Base-by-base conservation (phyloP, 2,888 invertebrate species). In the Athalia circularis region DNA sequence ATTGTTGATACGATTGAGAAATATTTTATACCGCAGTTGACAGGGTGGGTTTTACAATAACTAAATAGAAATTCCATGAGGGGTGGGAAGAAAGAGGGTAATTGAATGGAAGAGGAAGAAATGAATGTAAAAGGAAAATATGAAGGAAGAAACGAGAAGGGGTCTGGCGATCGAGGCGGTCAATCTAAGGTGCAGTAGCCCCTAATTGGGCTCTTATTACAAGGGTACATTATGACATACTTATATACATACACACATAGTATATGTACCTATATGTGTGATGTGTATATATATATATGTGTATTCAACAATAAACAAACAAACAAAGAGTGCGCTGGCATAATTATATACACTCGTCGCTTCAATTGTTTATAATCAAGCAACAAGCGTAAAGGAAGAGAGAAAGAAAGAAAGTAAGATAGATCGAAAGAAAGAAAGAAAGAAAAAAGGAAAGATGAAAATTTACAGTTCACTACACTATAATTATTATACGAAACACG, bases 1-100 rank as follows among this genome's bases (percentile, higher is more conserved):
- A 89, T 89, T 89, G 89, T 90, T 90, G 88, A 90, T 89, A 88
- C 87, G 89, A 90, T 90, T 89, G 88, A 89, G 87, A 89, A 89
- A 90, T 90, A 90, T 90, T 90, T 90, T 90, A 89, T 90, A 90
- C 88, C 59, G 45, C 64, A 89, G 88, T 88, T 89, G 88, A 88
- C 83, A 81, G 81, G 76, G 80, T 57, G 43, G 61, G 76, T 50
- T 52, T 68, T 68, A 67, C 67, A 67, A 7, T n/a, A 67, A 5
- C 48, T 45, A n/a, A 67, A 50, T 15, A 8, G 9, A 8, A 67
- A 67, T 45, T n/a, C 9, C 7, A 11, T 5, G 11, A 45, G 62
- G 8, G 29, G 62, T 8, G 9, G 15, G 5, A 62, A 11, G 52
- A 1, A 70, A n/a, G 54, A 29, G n/a, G 54, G 54, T 54, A 8